Percentiles rank a stretch among this genome's conserved stretches.
phyloP scores from a whole-genome alignment of 2,888 invertebrate genomes.

The Nephrotoma guestfalica region DNA sequence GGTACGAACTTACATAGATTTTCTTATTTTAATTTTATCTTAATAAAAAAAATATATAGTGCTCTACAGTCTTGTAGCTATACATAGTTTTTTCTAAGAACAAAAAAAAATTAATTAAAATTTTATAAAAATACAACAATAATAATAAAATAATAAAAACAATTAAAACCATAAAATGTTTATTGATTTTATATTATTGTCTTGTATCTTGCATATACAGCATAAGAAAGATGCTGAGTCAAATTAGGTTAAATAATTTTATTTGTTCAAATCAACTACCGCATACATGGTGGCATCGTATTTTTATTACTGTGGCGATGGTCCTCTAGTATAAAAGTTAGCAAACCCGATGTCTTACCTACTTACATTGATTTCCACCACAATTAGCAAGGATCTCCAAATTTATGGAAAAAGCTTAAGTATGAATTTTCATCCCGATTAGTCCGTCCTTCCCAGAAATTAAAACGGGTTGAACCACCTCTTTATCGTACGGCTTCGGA shows the following conservation, averaged over 20 bases:
- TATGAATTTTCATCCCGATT: too few species aligned
- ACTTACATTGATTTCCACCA: too few species aligned
- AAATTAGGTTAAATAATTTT: not conserved
- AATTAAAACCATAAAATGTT: not conserved
- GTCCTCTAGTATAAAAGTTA: too few species aligned
- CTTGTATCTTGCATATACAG: too few species aligned
- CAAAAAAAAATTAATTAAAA: not conserved
- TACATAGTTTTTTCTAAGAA: not conserved
- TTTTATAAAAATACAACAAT: not conserved
- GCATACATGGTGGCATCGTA: not conserved
- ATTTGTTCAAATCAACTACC: not conserved
- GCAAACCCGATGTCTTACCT: too few species aligned
- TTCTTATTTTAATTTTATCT: not conserved
- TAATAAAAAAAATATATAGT: not conserved
- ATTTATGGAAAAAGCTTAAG: too few species aligned
- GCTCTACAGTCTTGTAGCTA: not conserved
- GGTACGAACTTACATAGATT: not conserved
- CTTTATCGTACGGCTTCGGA: too few species aligned
- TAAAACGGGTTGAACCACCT: too few species aligned
- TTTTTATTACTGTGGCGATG: too few species aligned
- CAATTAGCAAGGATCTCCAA: too few species aligned
- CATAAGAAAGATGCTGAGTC: not conserved
- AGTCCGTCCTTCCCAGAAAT: too few species aligned
- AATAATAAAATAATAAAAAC: not conserved
- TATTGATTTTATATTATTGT: not conserved